Percentiles rank a stretch among this genome's conserved stretches.
Evolutionary conservation across 2,113 vertebrate species (phyloP).

Genomic region (Anas platyrhynchos): DNA sequence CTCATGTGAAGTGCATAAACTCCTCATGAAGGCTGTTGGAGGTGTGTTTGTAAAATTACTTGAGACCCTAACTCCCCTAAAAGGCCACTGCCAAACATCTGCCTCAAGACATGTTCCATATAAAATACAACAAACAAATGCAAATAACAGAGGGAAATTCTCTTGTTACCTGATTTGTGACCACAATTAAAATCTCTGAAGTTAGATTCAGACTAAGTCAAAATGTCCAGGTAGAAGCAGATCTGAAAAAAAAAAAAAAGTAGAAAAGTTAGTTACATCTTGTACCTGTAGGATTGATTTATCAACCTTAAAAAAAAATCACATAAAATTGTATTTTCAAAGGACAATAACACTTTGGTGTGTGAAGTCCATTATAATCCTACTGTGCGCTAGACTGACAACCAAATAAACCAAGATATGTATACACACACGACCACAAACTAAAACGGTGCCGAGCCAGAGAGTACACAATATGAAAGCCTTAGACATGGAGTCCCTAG

Average conservation of each 20-base stretch:
- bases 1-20: background rate
- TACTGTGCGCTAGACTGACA: background rate
- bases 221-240: background rate
- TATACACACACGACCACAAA: background rate
- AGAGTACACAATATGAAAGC: background rate
- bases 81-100: background rate
- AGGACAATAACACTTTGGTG: background rate
- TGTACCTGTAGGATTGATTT: background rate
- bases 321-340: background rate
- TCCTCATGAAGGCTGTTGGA: background rate
- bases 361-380: background rate
- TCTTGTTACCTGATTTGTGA: background rate
- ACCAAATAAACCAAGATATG: background rate
- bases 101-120: rapidly evolving
- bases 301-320: background rate
- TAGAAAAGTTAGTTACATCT: background rate
- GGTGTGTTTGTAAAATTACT: background rate
- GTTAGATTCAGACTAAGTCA: background rate
- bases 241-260: background rate
- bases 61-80: background rate
- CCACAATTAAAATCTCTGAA: background rate
- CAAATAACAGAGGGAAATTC: background rate
- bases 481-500: background rate
- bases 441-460: background rate
- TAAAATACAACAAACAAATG: background rate